phyloP scores from a whole-genome alignment of 2,888 invertebrate species.

The Dorcus hopei region DNA sequence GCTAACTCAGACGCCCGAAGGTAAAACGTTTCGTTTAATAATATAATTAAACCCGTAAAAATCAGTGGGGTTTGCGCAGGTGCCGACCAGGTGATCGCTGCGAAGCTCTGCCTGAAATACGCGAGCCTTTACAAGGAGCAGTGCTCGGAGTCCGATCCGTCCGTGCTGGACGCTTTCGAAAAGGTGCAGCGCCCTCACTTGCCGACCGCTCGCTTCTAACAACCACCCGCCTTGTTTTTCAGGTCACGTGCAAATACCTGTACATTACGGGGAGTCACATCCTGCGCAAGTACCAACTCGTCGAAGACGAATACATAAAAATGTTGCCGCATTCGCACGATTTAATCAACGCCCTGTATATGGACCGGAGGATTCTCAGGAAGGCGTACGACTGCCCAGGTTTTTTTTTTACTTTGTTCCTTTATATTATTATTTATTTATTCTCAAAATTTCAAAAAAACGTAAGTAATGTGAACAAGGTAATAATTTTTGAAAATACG shows the following conservation, averaged over 20 bases:
- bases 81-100: conserved; percentile 53
- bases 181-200: conserved; percentile 24
- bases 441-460: not conserved
- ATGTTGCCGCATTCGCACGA: conserved; percentile 46
- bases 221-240: conserved; percentile 20
- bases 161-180: conserved; percentile 31
- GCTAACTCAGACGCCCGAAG: conserved; percentile 38
- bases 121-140: conserved; percentile 44
- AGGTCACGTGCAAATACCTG: conserved; percentile 52
- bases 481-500: too few relatives aligned
- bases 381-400: conserved; percentile 32
- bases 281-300: conserved; percentile 48
- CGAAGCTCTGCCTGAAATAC: conserved; percentile 50
- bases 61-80: conserved; percentile 31
- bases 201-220: not conserved
- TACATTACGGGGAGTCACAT: conserved; percentile 50
- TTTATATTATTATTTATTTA: conserved; percentile 26
- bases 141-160: conserved; percentile 19
- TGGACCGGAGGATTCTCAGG: conserved; percentile 50
- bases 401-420: conserved; percentile 38
- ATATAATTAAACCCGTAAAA: not conserved
- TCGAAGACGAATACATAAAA: conserved; percentile 46
- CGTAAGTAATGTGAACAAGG: conserved; percentile 1
- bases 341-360: conserved; percentile 50
- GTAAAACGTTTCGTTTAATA: conserved; percentile 17